These are phyloP conservation scores for Barypeithes pellucidus DNA, from an alignment of 2,888 invertebrate species.

Conservation along the genomic window DNA sequence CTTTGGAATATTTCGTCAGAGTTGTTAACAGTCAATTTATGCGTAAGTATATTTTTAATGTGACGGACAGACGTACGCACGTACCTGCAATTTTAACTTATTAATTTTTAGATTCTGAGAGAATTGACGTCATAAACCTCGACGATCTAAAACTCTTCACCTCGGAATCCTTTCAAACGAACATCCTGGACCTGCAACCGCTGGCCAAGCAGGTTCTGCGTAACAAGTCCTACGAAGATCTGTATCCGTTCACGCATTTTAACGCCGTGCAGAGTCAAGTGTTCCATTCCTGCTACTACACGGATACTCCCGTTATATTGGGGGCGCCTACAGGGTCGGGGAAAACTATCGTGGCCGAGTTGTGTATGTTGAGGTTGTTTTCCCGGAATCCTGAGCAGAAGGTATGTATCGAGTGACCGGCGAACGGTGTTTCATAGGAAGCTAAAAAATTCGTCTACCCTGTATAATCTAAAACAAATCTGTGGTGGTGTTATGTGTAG, in stretches of 20 bases:
- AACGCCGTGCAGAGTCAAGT: constrained; percentile 99
- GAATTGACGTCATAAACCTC: constrained; percentile 69
- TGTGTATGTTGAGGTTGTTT: constrained; percentile 96
- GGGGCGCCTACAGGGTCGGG: constrained; percentile 98
- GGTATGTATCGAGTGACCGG: constrained; percentile 68
- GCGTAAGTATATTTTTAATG: constrained; percentile 66
- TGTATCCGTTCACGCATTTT: constrained; percentile 95
- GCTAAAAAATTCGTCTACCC: constrained; percentile 47
- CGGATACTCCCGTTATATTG: constrained; percentile 92
- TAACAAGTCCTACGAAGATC: constrained; percentile 82
- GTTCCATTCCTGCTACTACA: constrained; percentile 96
- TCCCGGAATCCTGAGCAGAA: constrained; percentile 85
- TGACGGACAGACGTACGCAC: too few relatives aligned
- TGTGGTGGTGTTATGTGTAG: too few relatives aligned
- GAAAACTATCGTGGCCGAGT: constrained; percentile 98
- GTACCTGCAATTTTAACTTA: not conserved
- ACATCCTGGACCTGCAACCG: constrained; percentile 92
- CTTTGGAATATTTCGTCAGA: constrained; percentile 92
- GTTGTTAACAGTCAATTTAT: constrained; percentile 92
- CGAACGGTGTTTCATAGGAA: not conserved
- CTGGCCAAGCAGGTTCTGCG: constrained; percentile 88
- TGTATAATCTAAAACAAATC: too few relatives aligned
- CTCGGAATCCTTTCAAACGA: constrained; percentile 62
- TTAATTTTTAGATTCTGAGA: constrained; percentile 74
- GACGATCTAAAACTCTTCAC: constrained; percentile 62